Evolutionary conservation across 2,113 vertebrate species (phyloP).

Genomic region (Silurus meridionalis): DNA sequence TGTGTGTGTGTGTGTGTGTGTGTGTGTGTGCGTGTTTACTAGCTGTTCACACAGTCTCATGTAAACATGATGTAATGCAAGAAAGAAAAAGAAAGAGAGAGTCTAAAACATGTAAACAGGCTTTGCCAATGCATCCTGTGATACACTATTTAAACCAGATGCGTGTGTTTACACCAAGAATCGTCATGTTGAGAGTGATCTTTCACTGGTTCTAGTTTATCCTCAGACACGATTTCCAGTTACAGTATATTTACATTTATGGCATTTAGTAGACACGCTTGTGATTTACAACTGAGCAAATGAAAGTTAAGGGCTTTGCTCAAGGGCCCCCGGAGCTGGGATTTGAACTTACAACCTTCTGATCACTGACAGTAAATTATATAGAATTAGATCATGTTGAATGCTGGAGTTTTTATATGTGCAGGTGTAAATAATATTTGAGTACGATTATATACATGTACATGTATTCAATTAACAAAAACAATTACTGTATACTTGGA

Average conservation of each 20-base stretch:
- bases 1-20: slow-evolving; percentile 35
- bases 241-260: not conserved
- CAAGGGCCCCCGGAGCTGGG: no score
- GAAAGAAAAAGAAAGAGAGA: not conserved
- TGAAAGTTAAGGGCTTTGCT: no score
- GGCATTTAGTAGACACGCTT: no score
- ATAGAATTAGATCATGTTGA: no score
- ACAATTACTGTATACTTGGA: no score
- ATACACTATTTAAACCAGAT: slow-evolving; percentile 1
- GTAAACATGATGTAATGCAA: slow-evolving; percentile 54
- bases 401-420: no score
- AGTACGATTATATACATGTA: no score
- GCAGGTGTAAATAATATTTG: no score
- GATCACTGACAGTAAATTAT: no score
- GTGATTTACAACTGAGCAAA: no score
- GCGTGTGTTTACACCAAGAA: not conserved
- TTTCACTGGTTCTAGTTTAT: not conserved
- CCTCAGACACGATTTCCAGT: not conserved
- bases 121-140: not conserved
- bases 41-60: slow-evolving; percentile 24
- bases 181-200: not conserved
- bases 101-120: not conserved
- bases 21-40: slow-evolving; percentile 28
- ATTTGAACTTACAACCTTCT: no score
- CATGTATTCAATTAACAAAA: no score